A percentile compares a stretch with the other conserved stretches of the same genome.
Conservation (phyloP, 2,113 vertebrate species). For the Phylloscopus trochiloides region DNA sequence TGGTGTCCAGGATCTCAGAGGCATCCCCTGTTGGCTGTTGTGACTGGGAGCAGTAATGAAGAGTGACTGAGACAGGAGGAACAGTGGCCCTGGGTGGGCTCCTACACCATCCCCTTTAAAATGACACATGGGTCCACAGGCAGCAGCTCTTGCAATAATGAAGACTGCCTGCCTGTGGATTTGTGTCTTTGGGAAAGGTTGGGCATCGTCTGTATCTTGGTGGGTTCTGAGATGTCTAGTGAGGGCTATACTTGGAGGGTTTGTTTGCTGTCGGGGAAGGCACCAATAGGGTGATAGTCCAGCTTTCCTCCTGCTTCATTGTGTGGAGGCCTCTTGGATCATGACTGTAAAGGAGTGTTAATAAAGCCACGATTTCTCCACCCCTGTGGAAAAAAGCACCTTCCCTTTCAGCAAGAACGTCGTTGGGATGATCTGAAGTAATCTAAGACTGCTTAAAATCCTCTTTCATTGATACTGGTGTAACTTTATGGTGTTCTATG, state of each 20-base stretch:
- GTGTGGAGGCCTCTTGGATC: background rate
- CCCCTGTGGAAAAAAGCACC: background rate
- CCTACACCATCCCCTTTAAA: background rate
- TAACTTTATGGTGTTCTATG: background rate
- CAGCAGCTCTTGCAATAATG: background rate
- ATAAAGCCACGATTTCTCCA: background rate
- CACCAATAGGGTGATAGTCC: background rate
- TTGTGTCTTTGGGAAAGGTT: background rate
- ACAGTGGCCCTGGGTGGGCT: background rate
- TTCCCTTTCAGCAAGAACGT: background rate
- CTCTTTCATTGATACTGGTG: background rate
- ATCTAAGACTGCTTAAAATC: background rate
- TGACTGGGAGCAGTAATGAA: background rate
- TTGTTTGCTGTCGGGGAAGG: background rate
- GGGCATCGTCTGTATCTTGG: background rate
- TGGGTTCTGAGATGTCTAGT: background rate
- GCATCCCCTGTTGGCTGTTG: background rate
- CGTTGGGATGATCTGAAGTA: background rate
- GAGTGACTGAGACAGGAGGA: background rate
- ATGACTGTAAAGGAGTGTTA: background rate
- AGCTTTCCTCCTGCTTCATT: background rate
- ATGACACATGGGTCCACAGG: background rate
- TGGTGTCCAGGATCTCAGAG: background rate
- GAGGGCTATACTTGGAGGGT: background rate
- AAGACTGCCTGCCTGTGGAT: background rate